These are phyloP conservation scores for Ectobius pallidus DNA, from an alignment of 2,888 invertebrate genomes.

Conservation along the genomic window DNA sequence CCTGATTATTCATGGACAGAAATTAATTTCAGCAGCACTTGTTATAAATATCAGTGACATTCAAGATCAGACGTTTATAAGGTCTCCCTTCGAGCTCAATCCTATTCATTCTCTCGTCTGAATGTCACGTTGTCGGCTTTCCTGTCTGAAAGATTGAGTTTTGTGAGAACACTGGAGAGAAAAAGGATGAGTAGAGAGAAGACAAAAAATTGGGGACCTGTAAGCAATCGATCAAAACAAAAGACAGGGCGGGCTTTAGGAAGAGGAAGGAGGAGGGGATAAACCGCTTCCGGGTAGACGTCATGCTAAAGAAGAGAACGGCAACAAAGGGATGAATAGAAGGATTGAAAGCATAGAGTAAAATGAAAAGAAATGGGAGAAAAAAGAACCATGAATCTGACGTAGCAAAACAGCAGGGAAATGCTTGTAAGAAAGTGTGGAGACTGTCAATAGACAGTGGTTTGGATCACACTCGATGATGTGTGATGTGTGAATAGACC, in stretches of 20 bases:
- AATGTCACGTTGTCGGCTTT: slow-evolving; percentile 27
- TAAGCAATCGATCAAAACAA: slow-evolving; percentile 40
- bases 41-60: not conserved
- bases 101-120: slow-evolving; percentile 13
- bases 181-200: not conserved
- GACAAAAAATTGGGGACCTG: slow-evolving; percentile 6
- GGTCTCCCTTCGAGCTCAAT: not conserved
- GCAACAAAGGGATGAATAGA: slow-evolving; percentile 10
- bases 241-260: slow-evolving; percentile 24
- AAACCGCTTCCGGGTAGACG: slow-evolving; percentile 5
- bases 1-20: too few species aligned
- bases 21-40: too few species aligned
- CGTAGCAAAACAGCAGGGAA: not conserved
- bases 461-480: too few species aligned
- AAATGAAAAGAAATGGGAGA: not conserved
- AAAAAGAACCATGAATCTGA: not conserved
- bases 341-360: not conserved
- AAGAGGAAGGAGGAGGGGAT: not conserved
- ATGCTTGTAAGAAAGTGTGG: not conserved
- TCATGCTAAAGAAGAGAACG: not conserved
- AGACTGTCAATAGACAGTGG: slow-evolving; percentile 6
- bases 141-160: slow-evolving; percentile 33
- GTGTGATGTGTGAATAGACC: too few species aligned
- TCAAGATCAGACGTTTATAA: slow-evolving; percentile 25
- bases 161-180: not conserved